Conservation (phyloP, 2,113 vertebrate genomes). For the Echinops telfairi region DNA sequence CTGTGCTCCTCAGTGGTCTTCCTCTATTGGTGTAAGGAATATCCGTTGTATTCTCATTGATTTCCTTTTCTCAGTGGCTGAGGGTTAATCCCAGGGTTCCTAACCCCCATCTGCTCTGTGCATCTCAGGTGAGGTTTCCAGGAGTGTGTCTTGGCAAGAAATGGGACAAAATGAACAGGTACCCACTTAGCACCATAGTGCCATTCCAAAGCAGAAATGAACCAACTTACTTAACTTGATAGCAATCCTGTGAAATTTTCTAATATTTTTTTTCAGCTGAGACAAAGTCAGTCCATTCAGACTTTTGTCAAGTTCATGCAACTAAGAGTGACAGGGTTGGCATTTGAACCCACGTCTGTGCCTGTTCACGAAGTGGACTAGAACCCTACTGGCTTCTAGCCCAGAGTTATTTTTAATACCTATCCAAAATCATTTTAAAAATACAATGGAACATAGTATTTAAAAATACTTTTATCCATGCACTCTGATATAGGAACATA, state of each 20-base stretch:
- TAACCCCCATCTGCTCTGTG: not conserved
- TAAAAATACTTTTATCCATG: not conserved
- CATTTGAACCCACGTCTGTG: not conserved
- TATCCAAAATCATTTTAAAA: not conserved
- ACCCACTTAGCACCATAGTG: rapidly evolving
- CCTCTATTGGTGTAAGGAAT: not conserved
- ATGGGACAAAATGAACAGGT: not conserved
- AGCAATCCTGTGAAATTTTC: not conserved
- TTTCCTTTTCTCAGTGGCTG: not conserved
- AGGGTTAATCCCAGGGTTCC: not conserved
- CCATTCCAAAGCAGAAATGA: too few relatives aligned
- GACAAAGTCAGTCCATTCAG: not conserved
- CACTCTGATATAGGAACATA: not conserved
- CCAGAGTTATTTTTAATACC: not conserved
- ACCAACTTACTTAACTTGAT: not conserved
- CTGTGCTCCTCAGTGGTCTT: not conserved
- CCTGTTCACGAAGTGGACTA: not conserved
- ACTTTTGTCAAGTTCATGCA: not conserved
- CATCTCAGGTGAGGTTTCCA: not conserved
- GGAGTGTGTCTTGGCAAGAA: not conserved
- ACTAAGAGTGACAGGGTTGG: not conserved
- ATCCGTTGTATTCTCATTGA: not conserved
- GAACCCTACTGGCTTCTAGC: not conserved
- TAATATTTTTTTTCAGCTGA: not conserved
- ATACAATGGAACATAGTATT: not conserved